Conservation (phyloP, 1,140 invertebrate genomes). For the Coelopa frigida region DNA sequence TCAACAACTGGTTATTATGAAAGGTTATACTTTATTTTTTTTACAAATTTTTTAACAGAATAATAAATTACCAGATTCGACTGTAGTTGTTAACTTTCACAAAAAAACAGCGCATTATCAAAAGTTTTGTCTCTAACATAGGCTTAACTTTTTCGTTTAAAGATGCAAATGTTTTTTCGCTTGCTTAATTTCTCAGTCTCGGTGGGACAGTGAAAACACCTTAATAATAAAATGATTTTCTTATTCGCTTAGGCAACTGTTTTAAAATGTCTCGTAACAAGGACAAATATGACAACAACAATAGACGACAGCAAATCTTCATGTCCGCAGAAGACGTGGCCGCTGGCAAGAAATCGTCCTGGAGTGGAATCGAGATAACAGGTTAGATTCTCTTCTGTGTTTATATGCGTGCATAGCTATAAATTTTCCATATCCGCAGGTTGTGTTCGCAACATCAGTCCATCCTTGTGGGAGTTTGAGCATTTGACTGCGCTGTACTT, state of each 20-base stretch:
- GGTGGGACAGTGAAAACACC: too few relatives aligned
- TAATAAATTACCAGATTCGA: too few relatives aligned
- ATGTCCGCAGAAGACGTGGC: conserved; percentile 87
- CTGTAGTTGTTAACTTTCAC: too few relatives aligned
- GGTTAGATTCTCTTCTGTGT: too few relatives aligned
- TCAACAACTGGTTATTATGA: conserved; percentile 45
- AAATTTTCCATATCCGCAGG: conserved; percentile 58
- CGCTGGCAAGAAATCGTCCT: conserved; percentile 83
- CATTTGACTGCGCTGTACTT: conserved; percentile 90
- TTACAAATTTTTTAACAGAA: conserved; percentile 12
- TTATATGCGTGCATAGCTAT: not conserved
- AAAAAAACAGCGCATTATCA: too few relatives aligned
- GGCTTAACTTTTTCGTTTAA: too few relatives aligned
- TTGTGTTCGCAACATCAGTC: conserved; percentile 85
- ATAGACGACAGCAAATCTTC: conserved; percentile 77
- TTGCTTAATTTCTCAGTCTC: too few relatives aligned
- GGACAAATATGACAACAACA: conserved; percentile 66
- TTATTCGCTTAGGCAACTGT: conserved; percentile 25
- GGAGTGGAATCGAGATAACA: conserved; percentile 71
- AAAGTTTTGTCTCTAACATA: too few relatives aligned
- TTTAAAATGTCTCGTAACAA: conserved; percentile 59
- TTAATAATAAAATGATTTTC: not conserved
- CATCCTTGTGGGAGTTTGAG: conserved; percentile 79
- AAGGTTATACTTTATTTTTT: conserved; percentile 43
- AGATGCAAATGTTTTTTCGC: too few relatives aligned